phyloP scores from a whole-genome alignment of 2,113 vertebrate genomes.

The Oenanthe melanoleuca region DNA sequence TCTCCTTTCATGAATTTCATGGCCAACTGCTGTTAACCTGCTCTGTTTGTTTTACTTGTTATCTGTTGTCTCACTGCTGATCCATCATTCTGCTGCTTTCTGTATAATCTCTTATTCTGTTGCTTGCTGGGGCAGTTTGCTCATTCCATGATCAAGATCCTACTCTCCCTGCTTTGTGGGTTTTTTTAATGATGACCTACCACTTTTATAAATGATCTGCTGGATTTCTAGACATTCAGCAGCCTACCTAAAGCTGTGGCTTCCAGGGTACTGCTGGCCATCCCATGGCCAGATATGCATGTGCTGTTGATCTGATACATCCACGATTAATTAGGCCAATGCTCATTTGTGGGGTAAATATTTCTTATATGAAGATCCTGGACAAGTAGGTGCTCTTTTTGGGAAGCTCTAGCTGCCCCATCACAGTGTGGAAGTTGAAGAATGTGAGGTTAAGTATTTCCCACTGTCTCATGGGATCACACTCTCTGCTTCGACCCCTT shows the following conservation, averaged over 20 bases:
- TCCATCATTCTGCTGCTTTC: background rate
- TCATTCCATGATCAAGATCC: background rate
- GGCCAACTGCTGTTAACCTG: background rate
- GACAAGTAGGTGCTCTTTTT: background rate
- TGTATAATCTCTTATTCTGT: background rate
- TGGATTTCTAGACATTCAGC: slow-evolving; percentile 2
- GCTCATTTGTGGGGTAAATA: background rate
- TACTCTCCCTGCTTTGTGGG: background rate
- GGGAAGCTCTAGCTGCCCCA: background rate
- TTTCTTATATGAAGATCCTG: background rate
- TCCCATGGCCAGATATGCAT: background rate
- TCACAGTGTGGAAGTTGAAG: background rate
- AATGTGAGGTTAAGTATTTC: background rate
- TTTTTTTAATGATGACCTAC: background rate
- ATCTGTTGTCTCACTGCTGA: background rate
- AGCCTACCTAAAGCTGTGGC: background rate
- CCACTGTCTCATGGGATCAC: background rate
- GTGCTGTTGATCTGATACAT: background rate
- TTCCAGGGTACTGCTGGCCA: background rate
- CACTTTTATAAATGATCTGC: slow-evolving; percentile 17
- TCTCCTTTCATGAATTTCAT: background rate
- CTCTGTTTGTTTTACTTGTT: background rate
- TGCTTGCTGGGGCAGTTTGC: background rate
- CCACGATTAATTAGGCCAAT: background rate
- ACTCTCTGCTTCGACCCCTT: background rate